Base-by-base conservation (phyloP, 2,113 vertebrate genomes). In the Dissostichus mawsoni region DNA sequence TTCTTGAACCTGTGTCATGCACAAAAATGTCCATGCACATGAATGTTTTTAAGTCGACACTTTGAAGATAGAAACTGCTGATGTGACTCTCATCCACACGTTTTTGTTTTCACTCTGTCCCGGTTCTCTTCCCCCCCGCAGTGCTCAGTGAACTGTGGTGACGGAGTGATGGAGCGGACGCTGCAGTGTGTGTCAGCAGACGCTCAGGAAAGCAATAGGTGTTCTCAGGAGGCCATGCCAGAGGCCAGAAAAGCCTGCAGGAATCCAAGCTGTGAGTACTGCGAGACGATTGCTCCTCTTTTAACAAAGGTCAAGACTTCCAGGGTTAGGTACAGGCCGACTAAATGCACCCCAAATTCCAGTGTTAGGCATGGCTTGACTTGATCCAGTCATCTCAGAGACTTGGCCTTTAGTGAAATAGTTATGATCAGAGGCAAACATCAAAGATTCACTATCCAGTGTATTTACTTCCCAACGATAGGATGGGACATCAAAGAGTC, bases 91-190 rank as follows among this genome's bases (percentile, higher is more conserved):
- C 48, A 29, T 56, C 45, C 33, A 20, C 29, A 50, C 61, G 65
- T 71, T 56, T 72, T 41, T 23, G 41, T 65, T 74, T 62, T 74
- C 20, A 25, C 36, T 16, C 62, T 55, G 47, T 45, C 45, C 11
- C 18, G 14, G 18, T 76, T 78, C 16, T 44, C 13, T 13, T 48
- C 9, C 68, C 51, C 71, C 11, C 51, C 0, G 29, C 83, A 99
- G 98, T 99, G 98, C 82, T 98, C 98, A 0, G 94, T 92, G 77
- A 96, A 94, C 75, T 99, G 98, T 72, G 97, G 97, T 1, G 74
- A 90, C 0, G 98, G 98, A n/a, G 92, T 96, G 88, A 96, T 94
- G 94, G 96, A 97, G 68, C 94, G 98, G 64, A 96, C 94, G 0
- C 96, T 98, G 89, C 96, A 96, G 86, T 99, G 98, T 84, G 64